Base-by-base conservation (phyloP, 2,888 invertebrate genomes). In the Chelonus formosanus region DNA sequence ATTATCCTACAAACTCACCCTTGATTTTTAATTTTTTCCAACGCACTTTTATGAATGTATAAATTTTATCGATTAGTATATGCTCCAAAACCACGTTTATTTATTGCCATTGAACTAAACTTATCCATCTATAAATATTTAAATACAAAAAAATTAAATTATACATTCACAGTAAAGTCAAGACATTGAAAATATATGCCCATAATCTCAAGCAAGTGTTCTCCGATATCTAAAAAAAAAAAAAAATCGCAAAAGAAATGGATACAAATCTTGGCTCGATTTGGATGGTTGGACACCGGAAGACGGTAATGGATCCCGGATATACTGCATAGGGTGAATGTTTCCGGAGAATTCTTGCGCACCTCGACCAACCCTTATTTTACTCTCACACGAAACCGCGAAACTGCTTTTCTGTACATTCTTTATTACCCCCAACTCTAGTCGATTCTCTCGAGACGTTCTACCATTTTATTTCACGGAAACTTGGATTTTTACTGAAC, bases 231-330 rank as follows among this genome's bases (percentile, higher is more conserved):
- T 20, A 1, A 20, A 20, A 20, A 20, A 20, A 20, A 20, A 20
- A 20, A 20, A 20, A 20, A 20, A 20, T 20, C 20, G 1, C 2
- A 20, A 20, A 20, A 20, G 20, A 20, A 53, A 35, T 53, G 53
- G 32, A 53, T 35, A 81, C 80, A 80, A 81, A 82, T 82, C 82
- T 82, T 56, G 71, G 63, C 72, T 74, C 76, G 77, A 78, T 75
- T 76, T 79, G 80, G 78, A 74, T 74, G 77, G 80, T 80, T 80
- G 77, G 76, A 74, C 76, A 74, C 75, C 77, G 76, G 79, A 78
- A 78, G 75, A 75, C 72, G 75, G 77, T 83, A 83, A 83, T 83
- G 83, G 82, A 82, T 78, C 79, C 81, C 81, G 82, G 81, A 83
- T 81, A 75, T 80, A 77, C 78, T 79, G 67, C 67, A 73, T 71